Evolutionary conservation across 2,888 invertebrate genomes (phyloP).

Genomic region (Emmelina monodactyla): DNA sequence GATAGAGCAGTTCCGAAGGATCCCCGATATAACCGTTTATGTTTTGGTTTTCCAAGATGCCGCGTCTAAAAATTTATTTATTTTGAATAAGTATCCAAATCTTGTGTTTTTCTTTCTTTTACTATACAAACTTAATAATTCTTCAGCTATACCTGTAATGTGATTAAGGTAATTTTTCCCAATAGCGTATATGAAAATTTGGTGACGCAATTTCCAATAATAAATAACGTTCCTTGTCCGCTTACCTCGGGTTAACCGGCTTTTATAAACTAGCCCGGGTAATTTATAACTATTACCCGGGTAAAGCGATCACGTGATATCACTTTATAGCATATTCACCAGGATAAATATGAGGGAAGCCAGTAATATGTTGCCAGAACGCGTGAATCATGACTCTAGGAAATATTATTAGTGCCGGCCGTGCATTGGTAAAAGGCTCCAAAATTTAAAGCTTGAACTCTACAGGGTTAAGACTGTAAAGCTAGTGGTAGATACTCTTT

Average conservation of each 20-base stretch:
- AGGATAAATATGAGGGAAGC: conserved; percentile 53
- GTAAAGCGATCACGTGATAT: conserved; percentile 63
- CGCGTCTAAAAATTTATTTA: conserved; percentile 27
- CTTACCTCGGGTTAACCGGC: conserved; percentile 66
- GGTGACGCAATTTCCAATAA: conserved; percentile 57
- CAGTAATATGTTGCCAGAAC: conserved; percentile 36
- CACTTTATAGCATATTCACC: conserved; percentile 60
- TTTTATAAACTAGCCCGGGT: conserved; percentile 64
- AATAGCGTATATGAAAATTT: conserved; percentile 47
- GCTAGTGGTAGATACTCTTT: too few species aligned
- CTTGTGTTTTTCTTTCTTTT: too few species aligned
- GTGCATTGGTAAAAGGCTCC: neutral
- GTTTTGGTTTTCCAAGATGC: conserved; percentile 50
- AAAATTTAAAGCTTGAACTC: neutral
- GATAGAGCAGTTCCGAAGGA: conserved; percentile 58
- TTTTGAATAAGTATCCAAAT: conserved; percentile 1
- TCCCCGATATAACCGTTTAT: conserved; percentile 62
- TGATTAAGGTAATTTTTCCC: too few species aligned
- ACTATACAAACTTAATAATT: too few species aligned
- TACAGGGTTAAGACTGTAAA: too few species aligned
- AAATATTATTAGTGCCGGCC: conserved; percentile 5
- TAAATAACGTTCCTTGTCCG: conserved; percentile 63
- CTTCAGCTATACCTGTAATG: too few species aligned
- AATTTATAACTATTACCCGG: conserved; percentile 66
- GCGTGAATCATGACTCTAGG: neutral